Base-by-base conservation (phyloP, 1,140 invertebrate genomes). In the Arctopsyche grandis region DNA sequence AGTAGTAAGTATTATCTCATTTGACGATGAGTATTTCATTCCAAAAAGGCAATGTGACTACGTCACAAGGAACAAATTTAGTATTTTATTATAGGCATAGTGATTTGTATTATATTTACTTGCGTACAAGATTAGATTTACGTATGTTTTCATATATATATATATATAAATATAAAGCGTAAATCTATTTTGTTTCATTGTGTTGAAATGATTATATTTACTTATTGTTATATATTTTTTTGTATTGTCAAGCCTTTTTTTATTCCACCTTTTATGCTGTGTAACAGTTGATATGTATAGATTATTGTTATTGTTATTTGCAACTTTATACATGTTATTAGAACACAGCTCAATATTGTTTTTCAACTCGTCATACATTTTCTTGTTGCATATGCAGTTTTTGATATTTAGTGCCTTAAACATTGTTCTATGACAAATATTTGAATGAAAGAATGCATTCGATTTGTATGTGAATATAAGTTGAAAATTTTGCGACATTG, bases 61-160 rank as follows among this genome's bases (percentile, higher is more conserved):
- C 46, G 69, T 73, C 69, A 73, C 69, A 73, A 73, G 69, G 24
- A 44, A 69, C 9, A 16, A 58, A 26, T 66, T 66, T 12, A 12
- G 22, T 19, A 66, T 66, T 38, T 38, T 38, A 38, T 38, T 52
- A 52, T 52, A 52, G 48, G 10, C 10, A n/a, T n/a, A 14, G 16
- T 52, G 12, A 52, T 14, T 16, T 52, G 48, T 52, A 52, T 52
- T 52, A 52, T 52, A 52, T 5, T 46, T 46, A 7, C 12, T 52
- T 52, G 10, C 48, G 48, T 52, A 52, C 48, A 52, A 52, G 1
- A 1, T 52, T 52, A 52, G 48, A 16, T 52, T 52, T 52, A 52
- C 12, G 48, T 52, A 52, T 52, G 48, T 52, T 52, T 52, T 52
- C 16, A 16, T 52, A 52, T 16, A 7, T 46, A 46, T 5, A 7